These are phyloP conservation scores for Acestrorhynchus altus DNA, from an alignment of 2,797 vertebrate genomes.

Conservation along the genomic window DNA sequence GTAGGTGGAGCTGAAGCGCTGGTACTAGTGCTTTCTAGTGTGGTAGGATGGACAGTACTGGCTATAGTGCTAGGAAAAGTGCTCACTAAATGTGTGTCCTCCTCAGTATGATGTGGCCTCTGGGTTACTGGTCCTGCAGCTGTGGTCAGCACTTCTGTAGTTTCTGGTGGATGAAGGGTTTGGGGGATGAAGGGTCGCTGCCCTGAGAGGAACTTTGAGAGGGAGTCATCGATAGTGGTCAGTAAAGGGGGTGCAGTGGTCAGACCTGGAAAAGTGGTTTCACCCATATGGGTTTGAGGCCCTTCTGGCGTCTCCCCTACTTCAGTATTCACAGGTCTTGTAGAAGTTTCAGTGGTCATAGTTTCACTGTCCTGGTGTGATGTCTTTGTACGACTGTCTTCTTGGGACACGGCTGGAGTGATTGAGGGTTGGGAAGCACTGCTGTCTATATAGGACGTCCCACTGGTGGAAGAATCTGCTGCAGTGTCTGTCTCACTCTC, in stretches of 20 bases:
- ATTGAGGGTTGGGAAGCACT: constrained; percentile 63
- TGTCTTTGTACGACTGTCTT: constrained; percentile 35
- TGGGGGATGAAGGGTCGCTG: constrained; percentile 47
- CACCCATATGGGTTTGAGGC: constrained; percentile 58
- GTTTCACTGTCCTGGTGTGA: constrained; percentile 58
- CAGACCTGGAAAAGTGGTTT: constrained; percentile 49
- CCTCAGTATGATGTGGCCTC: constrained; percentile 56
- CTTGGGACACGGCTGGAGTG: constrained; percentile 61
- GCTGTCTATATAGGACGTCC: constrained; percentile 56
- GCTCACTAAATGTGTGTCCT: constrained; percentile 53
- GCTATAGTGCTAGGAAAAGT: not conserved
- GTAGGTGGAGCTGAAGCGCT: constrained; percentile 19
- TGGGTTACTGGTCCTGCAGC: constrained; percentile 61
- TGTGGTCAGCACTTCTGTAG: constrained; percentile 53
- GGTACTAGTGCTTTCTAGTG: constrained; percentile 46
- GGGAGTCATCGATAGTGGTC: constrained; percentile 59
- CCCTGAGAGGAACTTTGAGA: constrained; percentile 26
- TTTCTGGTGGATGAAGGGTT: constrained; percentile 52
- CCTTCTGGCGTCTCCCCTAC: constrained; percentile 62
- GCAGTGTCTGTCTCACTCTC: constrained; percentile 35
- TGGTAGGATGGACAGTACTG: constrained; percentile 32
- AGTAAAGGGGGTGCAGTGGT: constrained; percentile 62
- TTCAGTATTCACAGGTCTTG: constrained; percentile 50
- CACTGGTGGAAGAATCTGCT: constrained; percentile 32
- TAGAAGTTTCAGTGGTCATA: constrained; percentile 64